Percentiles rank a stretch among this genome's conserved stretches.
phyloP scores from a whole-genome alignment of 2,113 vertebrate genomes.

The Bubo blakistoni region DNA sequence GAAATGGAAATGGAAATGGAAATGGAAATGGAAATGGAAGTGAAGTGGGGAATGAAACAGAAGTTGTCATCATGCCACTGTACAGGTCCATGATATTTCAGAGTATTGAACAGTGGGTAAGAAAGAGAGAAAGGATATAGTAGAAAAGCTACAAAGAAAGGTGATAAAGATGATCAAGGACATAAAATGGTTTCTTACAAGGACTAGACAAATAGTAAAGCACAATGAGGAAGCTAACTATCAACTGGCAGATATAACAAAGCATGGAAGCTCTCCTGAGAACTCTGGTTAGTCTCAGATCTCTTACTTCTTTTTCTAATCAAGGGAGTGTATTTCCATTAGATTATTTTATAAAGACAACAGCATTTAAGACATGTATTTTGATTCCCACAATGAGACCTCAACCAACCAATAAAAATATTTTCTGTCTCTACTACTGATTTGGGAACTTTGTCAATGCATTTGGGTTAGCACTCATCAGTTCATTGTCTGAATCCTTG shows the following conservation, averaged over 20 bases:
- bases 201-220: not conserved
- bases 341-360: not conserved
- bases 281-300: not conserved
- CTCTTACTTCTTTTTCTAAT: not conserved
- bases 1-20: not conserved
- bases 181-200: not conserved
- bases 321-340: not conserved
- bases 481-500: not conserved
- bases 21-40: not conserved
- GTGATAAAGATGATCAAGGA: not conserved
- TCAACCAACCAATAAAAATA: accelerated
- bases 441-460: not conserved
- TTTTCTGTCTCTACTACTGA: not conserved
- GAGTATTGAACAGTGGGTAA: not conserved
- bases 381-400: not conserved
- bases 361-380: not conserved
- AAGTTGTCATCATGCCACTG: not conserved
- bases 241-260: not conserved
- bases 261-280: not conserved
- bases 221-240: not conserved
- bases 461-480: not conserved
- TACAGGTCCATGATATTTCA: not conserved
- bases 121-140: not conserved
- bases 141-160: not conserved
- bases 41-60: not conserved